Conservation (phyloP, 2,888 invertebrate genomes). For the Nomada fucata region DNA sequence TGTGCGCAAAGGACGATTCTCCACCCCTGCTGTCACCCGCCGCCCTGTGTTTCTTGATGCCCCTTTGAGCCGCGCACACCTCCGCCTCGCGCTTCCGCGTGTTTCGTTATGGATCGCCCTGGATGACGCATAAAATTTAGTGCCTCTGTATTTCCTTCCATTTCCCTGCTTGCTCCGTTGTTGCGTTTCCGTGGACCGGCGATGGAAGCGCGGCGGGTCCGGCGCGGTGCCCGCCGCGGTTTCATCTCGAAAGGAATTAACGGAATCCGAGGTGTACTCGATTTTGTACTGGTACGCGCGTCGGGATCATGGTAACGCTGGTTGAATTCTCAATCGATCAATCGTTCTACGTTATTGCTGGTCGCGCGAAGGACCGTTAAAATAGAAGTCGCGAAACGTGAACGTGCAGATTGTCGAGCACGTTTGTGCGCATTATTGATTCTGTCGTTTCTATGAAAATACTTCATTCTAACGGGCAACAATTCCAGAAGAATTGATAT, state of each 20-base stretch:
- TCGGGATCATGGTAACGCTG: too few species aligned
- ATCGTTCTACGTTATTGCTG: neutral
- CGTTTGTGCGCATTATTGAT: too few species aligned
- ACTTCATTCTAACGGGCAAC: too few species aligned
- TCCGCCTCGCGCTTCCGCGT: slow-evolving; percentile 46
- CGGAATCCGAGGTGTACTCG: too few species aligned
- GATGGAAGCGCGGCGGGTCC: too few species aligned
- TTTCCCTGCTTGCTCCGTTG: neutral
- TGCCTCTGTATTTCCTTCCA: neutral
- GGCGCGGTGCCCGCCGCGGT: too few species aligned
- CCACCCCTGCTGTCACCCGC: slow-evolving; percentile 18
- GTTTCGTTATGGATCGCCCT: slow-evolving; percentile 55
- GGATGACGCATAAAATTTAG: slow-evolving; percentile 46
- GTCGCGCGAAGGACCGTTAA: neutral
- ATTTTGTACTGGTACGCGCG: too few species aligned
- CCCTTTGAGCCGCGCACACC: slow-evolving; percentile 55
- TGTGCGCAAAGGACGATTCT: slow-evolving; percentile 72
- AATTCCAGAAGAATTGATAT: too few species aligned
- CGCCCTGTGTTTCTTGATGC: slow-evolving; percentile 51
- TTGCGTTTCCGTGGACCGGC: neutral
- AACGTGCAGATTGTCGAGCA: neutral
- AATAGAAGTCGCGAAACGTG: neutral
- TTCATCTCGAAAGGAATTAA: too few species aligned
- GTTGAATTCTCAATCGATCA: neutral
- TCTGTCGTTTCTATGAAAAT: too few species aligned